A percentile compares a stretch with the other conserved stretches of the same genome.
Evolutionary conservation across 2,113 vertebrate genomes (phyloP).

Genomic region (Oncorhynchus kisutch): DNA sequence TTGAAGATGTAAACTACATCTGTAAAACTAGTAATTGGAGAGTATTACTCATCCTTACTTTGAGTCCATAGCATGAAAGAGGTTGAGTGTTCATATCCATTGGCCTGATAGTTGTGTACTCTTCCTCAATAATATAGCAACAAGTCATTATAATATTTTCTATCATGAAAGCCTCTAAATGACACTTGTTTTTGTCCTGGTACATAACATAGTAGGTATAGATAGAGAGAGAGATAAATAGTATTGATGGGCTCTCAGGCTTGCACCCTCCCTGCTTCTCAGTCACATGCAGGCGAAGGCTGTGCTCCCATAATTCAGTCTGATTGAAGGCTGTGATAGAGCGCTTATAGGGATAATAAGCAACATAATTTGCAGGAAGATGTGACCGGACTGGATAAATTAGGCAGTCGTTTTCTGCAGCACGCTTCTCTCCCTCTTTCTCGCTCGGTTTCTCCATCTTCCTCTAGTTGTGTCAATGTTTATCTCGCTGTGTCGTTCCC

Average conservation of each 20-base stretch:
- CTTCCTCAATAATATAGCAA: no score
- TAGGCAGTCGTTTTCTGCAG: slow-evolving; percentile 32
- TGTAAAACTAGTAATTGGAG: no score
- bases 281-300: no score
- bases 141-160: no score
- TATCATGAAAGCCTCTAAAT: not conserved
- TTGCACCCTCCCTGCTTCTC: no score
- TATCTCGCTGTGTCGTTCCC: not conserved
- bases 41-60: no score
- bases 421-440: slow-evolving; percentile 7
- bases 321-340: slow-evolving; percentile 62
- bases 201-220: not conserved
- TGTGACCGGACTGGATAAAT: slow-evolving; percentile 63
- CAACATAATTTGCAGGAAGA: slow-evolving; percentile 62
- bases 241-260: slow-evolving; percentile 49
- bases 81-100: no score
- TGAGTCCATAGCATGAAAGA: no score
- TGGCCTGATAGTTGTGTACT: no score
- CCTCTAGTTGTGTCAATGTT: slow-evolving; percentile 12
- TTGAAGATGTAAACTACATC: no score
- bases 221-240: slow-evolving; percentile 5
- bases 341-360: slow-evolving; percentile 66
- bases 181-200: not conserved
- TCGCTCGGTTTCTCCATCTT: slow-evolving; percentile 8
- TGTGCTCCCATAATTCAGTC: slow-evolving; percentile 41